These are phyloP conservation scores for Sepioteuthis lessoniana DNA, from an alignment of 2,888 invertebrate species.

Conservation along the genomic window DNA sequence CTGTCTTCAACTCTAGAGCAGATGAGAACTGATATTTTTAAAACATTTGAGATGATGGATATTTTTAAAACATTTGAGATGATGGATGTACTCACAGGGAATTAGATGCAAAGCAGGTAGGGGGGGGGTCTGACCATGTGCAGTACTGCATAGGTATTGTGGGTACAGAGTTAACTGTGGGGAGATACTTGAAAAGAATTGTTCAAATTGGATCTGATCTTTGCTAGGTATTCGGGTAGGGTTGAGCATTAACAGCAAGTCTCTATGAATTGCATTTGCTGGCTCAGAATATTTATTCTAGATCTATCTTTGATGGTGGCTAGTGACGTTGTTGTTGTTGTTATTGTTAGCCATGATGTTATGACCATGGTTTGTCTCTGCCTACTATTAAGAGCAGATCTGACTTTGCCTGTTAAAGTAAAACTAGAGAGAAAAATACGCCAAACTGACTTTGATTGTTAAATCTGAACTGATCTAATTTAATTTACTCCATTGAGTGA, in stretches of 20 bases:
- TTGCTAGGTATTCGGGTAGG: neutral
- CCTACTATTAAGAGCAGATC: neutral
- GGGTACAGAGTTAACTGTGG: neutral
- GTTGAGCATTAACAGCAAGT: neutral
- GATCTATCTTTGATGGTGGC: neutral
- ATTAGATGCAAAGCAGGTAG: neutral
- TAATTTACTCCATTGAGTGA: too few species aligned
- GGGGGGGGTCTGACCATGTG: neutral
- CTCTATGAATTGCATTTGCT: neutral
- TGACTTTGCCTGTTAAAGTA: neutral
- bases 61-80: neutral
- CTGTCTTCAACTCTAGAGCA: too few species aligned
- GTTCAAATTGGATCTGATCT: slow-evolving; percentile 21
- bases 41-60: too few species aligned
- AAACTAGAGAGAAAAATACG: too few species aligned
- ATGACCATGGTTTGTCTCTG: neutral
- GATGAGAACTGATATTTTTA: too few species aligned
- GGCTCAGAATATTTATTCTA: slow-evolving; percentile 5
- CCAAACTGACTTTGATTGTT: too few species aligned
- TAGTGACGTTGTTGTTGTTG: neutral
- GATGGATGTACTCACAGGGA: neutral
- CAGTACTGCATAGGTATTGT: neutral
- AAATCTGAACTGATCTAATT: too few species aligned
- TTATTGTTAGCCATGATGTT: neutral
- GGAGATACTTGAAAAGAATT: slow-evolving; percentile 18